Base-by-base conservation (phyloP, 2,113 vertebrate species). In the Cranoglanis bouderius region DNA sequence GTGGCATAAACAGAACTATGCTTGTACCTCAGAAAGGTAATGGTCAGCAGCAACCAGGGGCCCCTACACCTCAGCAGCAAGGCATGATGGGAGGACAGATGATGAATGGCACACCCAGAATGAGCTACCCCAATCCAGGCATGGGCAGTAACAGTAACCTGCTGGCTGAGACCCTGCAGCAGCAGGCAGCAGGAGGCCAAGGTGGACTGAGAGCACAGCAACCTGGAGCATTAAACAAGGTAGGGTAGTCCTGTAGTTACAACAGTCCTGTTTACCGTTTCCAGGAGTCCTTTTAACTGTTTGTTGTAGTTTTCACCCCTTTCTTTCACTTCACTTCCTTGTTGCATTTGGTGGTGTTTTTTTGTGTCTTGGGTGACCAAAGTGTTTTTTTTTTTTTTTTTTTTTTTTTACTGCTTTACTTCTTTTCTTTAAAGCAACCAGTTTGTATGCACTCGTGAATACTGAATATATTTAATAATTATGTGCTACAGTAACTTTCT, bases 61-160 rank as follows among this genome's bases (percentile, higher is more conserved):
- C 82, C 12, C 87, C 89, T 29, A 16, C 24, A 9, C 40, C 91
- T 43, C 94, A 95, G 92, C 95, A 95, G 92, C 93, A 95, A 85
- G 94, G 94, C 90, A 95, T 96, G 94, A 95, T 96, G 82, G 95
- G 93, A 65, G 95, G 92, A 82, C 96, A 99, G 95, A 97, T 99
- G 94, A 96, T 99, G 96, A 99, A 99, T 35, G 98, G 98, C 93
- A 98, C 98, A 0, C 96, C 97, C 86, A 97, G 98, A 94, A 97
- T 99, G 96, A 96, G 96, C 0, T 99, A 98, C 70, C 94, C 96
- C 74, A 99, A 97, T 92, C 96, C 97, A 0, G 96, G 95, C 85
- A 97, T 99, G 95, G 95, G 96, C 21, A 94, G 91, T 88, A 95
- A 96, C 93, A 95, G 96, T 91, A 99, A 96, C 93, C 91, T 99